These are phyloP conservation scores for Ceyx melanurus DNA, from an alignment of 2,113 vertebrate species.

Conservation along the genomic window DNA sequence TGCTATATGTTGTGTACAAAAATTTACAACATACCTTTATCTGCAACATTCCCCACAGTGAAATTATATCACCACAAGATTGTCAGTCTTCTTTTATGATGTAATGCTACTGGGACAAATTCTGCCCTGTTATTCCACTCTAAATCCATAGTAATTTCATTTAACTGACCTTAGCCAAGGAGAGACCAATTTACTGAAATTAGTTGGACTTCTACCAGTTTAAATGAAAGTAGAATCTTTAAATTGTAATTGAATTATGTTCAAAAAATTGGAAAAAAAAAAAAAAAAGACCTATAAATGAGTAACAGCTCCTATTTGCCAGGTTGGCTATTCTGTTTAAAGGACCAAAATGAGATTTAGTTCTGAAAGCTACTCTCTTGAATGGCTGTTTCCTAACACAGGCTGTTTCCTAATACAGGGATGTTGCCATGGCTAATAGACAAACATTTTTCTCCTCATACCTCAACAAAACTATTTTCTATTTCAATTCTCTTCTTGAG, in stretches of 20 bases:
- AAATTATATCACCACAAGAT: neutral
- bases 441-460: conserved; percentile 1
- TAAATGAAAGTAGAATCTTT: conserved; percentile 32
- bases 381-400: conserved; percentile 37
- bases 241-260: conserved; percentile 52
- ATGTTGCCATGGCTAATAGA: conserved; percentile 41
- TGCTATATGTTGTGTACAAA: neutral
- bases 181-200: conserved; percentile 51
- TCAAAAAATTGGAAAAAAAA: conserved; percentile 51
- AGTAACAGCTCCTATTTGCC: conserved; percentile 44
- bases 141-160: conserved; percentile 36
- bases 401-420: conserved; percentile 26
- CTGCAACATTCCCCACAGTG: neutral
- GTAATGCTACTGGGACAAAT: neutral
- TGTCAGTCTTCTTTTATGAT: conserved; percentile 6
- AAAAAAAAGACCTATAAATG: neutral
- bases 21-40: neutral
- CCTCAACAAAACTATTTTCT: conserved; percentile 8
- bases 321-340: conserved; percentile 60
- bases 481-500: neutral
- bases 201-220: conserved; percentile 55
- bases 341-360: conserved; percentile 55
- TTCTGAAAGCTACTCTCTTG: conserved; percentile 25
- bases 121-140: conserved; percentile 13
- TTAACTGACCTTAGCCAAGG: conserved; percentile 45